phyloP scores from a whole-genome alignment of 2,888 invertebrate genomes.

The Gnatocerus cornutus region DNA sequence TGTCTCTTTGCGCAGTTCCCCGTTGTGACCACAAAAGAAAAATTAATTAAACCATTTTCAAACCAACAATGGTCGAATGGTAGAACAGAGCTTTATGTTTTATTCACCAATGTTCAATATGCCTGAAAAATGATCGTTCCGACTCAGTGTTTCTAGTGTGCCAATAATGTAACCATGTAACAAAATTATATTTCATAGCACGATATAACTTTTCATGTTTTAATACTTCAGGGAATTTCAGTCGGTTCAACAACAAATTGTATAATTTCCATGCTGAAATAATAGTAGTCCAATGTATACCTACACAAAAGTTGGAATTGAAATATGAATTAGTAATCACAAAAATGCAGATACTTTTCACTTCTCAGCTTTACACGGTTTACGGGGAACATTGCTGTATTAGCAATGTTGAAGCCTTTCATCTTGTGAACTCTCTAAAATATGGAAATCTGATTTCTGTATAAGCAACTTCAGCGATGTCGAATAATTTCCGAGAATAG shows the following conservation, averaged over 20 bases:
- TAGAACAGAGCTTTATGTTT: not conserved
- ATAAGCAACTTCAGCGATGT: not conserved
- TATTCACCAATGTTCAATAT: slow-evolving; percentile 15
- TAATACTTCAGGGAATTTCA: slow-evolving; percentile 43
- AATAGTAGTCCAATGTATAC: slow-evolving; percentile 37
- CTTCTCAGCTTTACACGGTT: slow-evolving; percentile 10
- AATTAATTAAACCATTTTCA: too few relatives aligned
- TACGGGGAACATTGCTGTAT: slow-evolving; percentile 11
- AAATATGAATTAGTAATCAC: slow-evolving; percentile 53
- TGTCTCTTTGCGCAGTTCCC: too few relatives aligned
- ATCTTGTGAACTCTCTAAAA: slow-evolving; percentile 8
- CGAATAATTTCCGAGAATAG: not conserved
- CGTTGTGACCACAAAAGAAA: too few relatives aligned
- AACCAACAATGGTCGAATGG: not conserved
- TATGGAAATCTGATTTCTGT: slow-evolving; percentile 16
- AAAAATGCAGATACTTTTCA: slow-evolving; percentile 41
- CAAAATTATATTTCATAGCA: slow-evolving; percentile 38
- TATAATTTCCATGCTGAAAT: slow-evolving; percentile 45
- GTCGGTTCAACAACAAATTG: slow-evolving; percentile 43
- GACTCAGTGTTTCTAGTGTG: not conserved
- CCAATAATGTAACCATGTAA: slow-evolving; percentile 24
- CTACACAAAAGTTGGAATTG: slow-evolving; percentile 51
- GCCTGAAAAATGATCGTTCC: slow-evolving; percentile 27
- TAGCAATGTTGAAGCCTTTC: slow-evolving; percentile 4
- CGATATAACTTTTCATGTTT: slow-evolving; percentile 45